Percentiles rank a stretch among this genome's conserved stretches.
Conservation (phyloP, 2,888 invertebrate genomes). For the Schizaphis graminum region DNA sequence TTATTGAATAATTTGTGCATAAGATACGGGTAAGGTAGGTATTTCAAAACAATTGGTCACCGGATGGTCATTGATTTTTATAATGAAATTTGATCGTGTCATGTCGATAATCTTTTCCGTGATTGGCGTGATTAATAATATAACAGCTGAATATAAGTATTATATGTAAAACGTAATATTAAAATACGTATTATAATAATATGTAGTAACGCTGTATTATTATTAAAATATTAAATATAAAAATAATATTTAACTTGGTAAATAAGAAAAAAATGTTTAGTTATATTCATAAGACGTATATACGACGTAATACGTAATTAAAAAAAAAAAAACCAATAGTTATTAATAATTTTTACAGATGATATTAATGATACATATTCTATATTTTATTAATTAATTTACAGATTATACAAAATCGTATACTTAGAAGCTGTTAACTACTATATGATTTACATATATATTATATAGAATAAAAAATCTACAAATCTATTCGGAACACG, state of each 20-base stretch:
- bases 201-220: background rate
- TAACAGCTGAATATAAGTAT: background rate
- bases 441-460: background rate
- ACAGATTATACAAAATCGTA: background rate
- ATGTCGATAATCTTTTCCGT: background rate
- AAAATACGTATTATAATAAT: background rate
- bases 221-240: background rate
- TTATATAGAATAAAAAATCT: background rate
- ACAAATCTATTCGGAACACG: background rate
- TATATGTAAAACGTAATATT: background rate
- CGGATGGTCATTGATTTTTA: background rate
- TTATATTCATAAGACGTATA: no score
- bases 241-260: background rate
- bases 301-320: no score
- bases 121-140: background rate
- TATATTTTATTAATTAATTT: background rate
- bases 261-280: background rate
- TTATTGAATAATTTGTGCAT: background rate
- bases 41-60: background rate
- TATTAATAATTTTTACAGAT: background rate
- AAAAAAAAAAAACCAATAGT: background rate
- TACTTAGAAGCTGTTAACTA: background rate
- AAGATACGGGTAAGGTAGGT: background rate
- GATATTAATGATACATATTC: no score
- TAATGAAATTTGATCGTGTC: background rate